Percentiles rank a stretch among this genome's conserved stretches.
phyloP scores from a whole-genome alignment of 2,797 vertebrate species.

The Manis javanica region DNA sequence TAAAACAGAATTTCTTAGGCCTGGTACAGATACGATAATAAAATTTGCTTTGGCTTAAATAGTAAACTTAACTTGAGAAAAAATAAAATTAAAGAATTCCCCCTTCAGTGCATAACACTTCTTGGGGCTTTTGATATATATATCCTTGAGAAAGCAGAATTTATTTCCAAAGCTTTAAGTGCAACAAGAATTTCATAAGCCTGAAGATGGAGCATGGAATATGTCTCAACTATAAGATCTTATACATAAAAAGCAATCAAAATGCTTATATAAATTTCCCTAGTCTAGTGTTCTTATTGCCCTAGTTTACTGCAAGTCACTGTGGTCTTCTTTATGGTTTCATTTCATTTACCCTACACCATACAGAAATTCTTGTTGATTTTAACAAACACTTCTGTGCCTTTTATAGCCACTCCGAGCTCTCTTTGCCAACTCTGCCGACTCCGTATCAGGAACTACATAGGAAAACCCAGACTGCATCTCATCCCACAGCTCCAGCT shows the following conservation, averaged over 20 bases:
- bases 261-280: background rate
- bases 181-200: background rate
- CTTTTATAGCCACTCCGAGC: constrained; percentile 90
- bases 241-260: background rate
- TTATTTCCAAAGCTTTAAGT: background rate
- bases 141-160: background rate
- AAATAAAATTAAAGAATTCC: background rate
- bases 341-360: background rate
- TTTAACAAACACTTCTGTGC: background rate
- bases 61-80: background rate
- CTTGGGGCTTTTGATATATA: background rate
- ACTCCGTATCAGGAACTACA: constrained; percentile 91
- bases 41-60: background rate
- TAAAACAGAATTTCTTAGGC: background rate
- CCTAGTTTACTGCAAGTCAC: background rate
- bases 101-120: background rate
- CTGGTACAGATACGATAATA: background rate
- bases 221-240: background rate
- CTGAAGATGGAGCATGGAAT: background rate
- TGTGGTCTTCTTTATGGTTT: background rate
- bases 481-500: constrained; percentile 94
- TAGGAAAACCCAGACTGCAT: constrained; percentile 92
- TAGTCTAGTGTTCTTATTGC: background rate
- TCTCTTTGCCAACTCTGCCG: constrained; percentile 94
- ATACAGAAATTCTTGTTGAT: background rate